These are phyloP conservation scores for Germaria angustata DNA, from an alignment of 2,888 invertebrate species.

Conservation along the genomic window DNA sequence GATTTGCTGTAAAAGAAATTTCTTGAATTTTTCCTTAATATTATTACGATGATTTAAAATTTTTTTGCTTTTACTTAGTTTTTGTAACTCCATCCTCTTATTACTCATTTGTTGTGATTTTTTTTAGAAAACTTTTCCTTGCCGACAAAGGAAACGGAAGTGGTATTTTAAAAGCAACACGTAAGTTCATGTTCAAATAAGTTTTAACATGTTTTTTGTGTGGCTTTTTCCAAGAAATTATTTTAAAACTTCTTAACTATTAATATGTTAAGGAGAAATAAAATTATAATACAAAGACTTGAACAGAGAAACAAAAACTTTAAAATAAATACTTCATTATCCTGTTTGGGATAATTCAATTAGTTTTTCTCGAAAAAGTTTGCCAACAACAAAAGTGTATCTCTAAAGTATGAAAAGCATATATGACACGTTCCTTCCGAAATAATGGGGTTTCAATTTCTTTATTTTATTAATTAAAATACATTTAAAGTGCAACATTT, in stretches of 20 bases:
- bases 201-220: conserved; percentile 15
- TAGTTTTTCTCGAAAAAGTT: conserved; percentile 34
- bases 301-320: conserved; percentile 19
- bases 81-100: not conserved
- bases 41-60: not conserved
- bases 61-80: not conserved
- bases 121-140: conserved; percentile 3
- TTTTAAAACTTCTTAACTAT: conserved; percentile 40
- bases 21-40: not conserved
- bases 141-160: conserved; percentile 52
- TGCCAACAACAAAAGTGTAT: conserved; percentile 22
- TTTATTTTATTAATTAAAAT: conserved; percentile 33
- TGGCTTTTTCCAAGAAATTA: conserved; percentile 3
- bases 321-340: conserved; percentile 55
- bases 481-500: not conserved
- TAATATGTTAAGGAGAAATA: conserved; percentile 12
- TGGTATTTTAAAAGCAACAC: conserved; percentile 62
- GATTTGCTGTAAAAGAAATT: too few relatives aligned
- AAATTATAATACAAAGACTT: conserved; percentile 35
- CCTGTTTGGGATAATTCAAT: conserved; percentile 60
- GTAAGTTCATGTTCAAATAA: conserved; percentile 9
- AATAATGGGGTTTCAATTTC: not conserved
- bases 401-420: not conserved
- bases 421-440: not conserved
- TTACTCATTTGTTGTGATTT: not conserved